Conservation (phyloP, 1,140 invertebrate species). For the Zaprionus vittiger region DNA sequence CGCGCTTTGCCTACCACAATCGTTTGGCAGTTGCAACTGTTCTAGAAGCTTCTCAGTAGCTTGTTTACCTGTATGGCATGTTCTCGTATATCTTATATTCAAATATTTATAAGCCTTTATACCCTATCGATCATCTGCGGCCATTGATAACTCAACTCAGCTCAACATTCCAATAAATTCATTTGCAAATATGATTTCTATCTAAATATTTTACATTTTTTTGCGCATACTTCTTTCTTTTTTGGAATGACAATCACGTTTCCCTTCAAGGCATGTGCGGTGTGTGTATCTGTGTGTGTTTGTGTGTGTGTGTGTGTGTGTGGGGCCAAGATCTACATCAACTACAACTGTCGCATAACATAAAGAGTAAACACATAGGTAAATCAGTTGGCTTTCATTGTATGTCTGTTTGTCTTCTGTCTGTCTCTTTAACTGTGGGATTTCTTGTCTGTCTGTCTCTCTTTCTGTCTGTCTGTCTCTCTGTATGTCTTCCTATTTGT, state of each 20-base stretch:
- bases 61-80: not conserved
- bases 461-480: not conserved
- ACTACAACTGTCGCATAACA: conserved; percentile 31
- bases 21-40: not conserved
- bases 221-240: conserved; percentile 29
- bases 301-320: conserved; percentile 20
- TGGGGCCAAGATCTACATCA: conserved; percentile 60
- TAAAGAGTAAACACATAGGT: conserved; percentile 14
- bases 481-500: not conserved
- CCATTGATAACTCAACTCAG: not conserved
- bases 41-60: not conserved
- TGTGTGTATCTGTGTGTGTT: conserved; percentile 32
- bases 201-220: conserved; percentile 29
- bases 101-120: not conserved
- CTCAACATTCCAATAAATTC: conserved; percentile 23
- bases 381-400: not conserved
- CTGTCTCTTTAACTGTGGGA: not conserved
- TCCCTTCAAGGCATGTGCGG: conserved; percentile 37
- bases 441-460: not conserved
- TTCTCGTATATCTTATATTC: not conserved
- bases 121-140: not conserved
- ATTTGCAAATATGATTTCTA: conserved; percentile 18
- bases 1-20: not conserved
- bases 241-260: conserved; percentile 59
- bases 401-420: not conserved